phyloP scores from a whole-genome alignment of 2,888 invertebrate species.

The Stenotaenia linearis region DNA sequence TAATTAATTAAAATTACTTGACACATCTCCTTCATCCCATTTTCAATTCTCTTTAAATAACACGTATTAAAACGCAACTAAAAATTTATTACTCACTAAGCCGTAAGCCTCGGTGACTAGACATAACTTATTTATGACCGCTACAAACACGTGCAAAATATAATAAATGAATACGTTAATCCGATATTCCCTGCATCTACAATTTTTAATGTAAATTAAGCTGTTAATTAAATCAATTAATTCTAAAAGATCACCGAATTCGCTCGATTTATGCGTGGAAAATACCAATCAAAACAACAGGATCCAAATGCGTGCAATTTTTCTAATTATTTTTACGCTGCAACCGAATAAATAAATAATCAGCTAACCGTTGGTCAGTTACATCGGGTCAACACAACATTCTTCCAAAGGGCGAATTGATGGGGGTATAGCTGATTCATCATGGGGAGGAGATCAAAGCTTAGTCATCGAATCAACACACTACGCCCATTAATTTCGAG shows the following conservation, averaged over 20 bases:
- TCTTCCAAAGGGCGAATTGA: not conserved
- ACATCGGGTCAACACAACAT: not conserved
- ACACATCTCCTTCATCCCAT: not conserved
- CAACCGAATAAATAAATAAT: too few species aligned
- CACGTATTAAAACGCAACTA: not conserved
- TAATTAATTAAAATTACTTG: not conserved
- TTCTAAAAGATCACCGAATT: not conserved
- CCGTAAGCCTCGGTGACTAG: not conserved
- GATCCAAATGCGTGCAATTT: not conserved
- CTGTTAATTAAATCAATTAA: conserved; percentile 3
- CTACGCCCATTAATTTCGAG: not conserved
- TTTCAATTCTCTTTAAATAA: not conserved
- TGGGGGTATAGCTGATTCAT: not conserved
- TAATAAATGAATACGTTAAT: not conserved
- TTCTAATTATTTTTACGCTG: not conserved
- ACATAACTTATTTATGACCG: not conserved
- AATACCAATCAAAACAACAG: too few species aligned
- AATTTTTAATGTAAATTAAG: not conserved
- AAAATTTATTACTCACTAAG: not conserved
- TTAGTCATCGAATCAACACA: not conserved
- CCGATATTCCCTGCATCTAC: not conserved
- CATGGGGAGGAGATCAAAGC: not conserved
- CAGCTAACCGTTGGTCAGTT: not conserved
- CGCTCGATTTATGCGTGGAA: too few species aligned
- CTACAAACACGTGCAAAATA: not conserved